Percentiles rank a stretch among this genome's conserved stretches.
Evolutionary conservation across 92 coral and sea anemone genomes (phyloP).

Genomic region (Pocillopora meandrina): DNA sequence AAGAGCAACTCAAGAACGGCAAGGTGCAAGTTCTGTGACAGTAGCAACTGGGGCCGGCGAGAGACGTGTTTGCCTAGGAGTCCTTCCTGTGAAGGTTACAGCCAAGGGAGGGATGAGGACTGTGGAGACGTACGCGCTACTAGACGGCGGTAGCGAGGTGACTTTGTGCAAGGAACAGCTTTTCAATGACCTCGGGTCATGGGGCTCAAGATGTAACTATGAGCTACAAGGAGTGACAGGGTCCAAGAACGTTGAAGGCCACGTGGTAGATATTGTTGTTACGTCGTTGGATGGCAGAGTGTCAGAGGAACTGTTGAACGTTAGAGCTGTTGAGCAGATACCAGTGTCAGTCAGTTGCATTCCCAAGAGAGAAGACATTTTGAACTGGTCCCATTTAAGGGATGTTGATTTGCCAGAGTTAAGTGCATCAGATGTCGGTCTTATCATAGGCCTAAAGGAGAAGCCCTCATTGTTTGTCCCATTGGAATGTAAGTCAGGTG

Average conservation of each 20-base stretch:
- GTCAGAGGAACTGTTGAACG: slow-evolving; percentile 53
- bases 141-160: slow-evolving; percentile 49
- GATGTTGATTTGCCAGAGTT: slow-evolving; percentile 26
- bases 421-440: slow-evolving; percentile 19
- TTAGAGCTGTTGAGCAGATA: slow-evolving; percentile 67
- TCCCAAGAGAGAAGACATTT: slow-evolving; percentile 39
- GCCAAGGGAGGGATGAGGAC: slow-evolving; percentile 44
- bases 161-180: slow-evolving; percentile 53
- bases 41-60: slow-evolving; percentile 74
- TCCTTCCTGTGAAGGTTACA: slow-evolving; percentile 67
- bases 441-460: slow-evolving; percentile 48
- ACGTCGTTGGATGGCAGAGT: slow-evolving; percentile 44
- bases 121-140: slow-evolving; percentile 57
- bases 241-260: slow-evolving; percentile 31
- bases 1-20: background rate
- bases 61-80: slow-evolving; percentile 65
- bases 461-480: slow-evolving; percentile 48
- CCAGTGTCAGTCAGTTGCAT: slow-evolving; percentile 60
- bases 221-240: slow-evolving; percentile 46
- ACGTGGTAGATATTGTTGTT: slow-evolving; percentile 35
- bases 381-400: slow-evolving; percentile 43
- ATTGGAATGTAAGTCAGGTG: slow-evolving; percentile 46
- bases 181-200: slow-evolving; percentile 12
- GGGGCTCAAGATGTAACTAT: slow-evolving; percentile 26
- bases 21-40: background rate